Base-by-base conservation (phyloP, 2,888 invertebrate genomes). In the Unio pictorum region DNA sequence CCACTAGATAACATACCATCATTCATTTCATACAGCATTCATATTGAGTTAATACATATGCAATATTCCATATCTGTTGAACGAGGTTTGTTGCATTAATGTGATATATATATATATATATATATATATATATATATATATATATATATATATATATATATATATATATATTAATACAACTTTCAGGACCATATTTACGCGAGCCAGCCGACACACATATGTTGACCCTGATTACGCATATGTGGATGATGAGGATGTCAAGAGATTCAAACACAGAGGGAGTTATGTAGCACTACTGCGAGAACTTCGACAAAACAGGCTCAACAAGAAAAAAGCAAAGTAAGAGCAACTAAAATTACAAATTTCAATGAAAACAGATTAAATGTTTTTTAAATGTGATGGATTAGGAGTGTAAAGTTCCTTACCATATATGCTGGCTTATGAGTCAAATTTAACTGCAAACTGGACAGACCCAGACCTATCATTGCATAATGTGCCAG, bases 151-250 rank as follows among this genome's bases (percentile, higher is more conserved):
- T 55, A 7, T 63, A 20, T 54, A 18, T 23, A n/a, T 17, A 30
- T 61, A 4, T n/a, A 34, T 55, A 7, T 18, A 23, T 23, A 61
- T 45, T n/a, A 8, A 11, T 45, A 11, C 45, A 45, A 45, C 11
- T 73, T 82, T 8, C 72, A 90, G 90, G 72, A 88, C 90, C 8
- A 82, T 89, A 55, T 89, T 90, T 74, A 89, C 86, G 1, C 72
- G 82, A 26, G 69, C 68, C 54, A 83, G 85, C 26, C 80, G 90
- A 2, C 86, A 90, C 78, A 86, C 84, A 45, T 90, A 86, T 74
- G 81, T 87, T 11, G 90, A 90, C 71, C 87, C 89, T 15, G 90
- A 90, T 77, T 90, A 89, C 72, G 86, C 89, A 17, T 86, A 84
- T 70, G 86, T 85, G 30, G 88, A 88, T 67, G 79, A 84, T 11